A percentile compares a stretch with the other conserved stretches of the same genome.
Conservation (phyloP, 2,113 vertebrate species). For the Saguinus imperator region DNA sequence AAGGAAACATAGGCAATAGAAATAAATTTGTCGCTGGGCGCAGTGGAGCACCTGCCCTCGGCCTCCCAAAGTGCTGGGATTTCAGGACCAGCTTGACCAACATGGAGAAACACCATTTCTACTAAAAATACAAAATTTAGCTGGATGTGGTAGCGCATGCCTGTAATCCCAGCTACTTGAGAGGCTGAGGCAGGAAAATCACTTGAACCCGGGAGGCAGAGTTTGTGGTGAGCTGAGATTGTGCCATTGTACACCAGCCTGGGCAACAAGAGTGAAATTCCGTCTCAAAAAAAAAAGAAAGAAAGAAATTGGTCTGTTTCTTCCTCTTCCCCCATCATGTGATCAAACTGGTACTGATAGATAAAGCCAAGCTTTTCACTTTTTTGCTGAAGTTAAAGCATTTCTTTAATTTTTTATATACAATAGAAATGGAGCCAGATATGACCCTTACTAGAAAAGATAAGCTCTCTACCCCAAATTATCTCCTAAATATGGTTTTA, state of each 20-base stretch:
- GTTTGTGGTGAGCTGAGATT: too few species aligned
- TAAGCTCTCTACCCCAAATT: not conserved
- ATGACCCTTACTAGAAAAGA: not conserved
- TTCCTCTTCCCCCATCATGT: not conserved
- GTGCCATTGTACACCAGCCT: too few species aligned
- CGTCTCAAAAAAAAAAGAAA: not conserved
- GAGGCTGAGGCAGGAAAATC: too few species aligned
- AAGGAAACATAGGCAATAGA: not conserved
- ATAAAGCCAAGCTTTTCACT: conserved; percentile 34
- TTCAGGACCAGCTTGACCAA: too few species aligned
- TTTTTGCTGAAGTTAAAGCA: conserved; percentile 30
- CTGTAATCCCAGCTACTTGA: too few species aligned
- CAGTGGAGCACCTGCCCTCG: too few species aligned
- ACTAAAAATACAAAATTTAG: too few species aligned
- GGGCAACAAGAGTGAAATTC: too few species aligned
- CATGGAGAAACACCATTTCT: too few species aligned
- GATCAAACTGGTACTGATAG: not conserved
- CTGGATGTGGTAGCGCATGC: too few species aligned
- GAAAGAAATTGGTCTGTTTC: not conserved
- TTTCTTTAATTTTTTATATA: conserved; percentile 41
- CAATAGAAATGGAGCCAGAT: not conserved
- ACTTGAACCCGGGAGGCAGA: too few species aligned
- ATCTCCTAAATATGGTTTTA: not conserved
- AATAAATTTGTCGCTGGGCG: not conserved
- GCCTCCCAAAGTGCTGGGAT: too few species aligned